Base-by-base conservation (phyloP, 2,888 invertebrate species). In the Patella depressa region DNA sequence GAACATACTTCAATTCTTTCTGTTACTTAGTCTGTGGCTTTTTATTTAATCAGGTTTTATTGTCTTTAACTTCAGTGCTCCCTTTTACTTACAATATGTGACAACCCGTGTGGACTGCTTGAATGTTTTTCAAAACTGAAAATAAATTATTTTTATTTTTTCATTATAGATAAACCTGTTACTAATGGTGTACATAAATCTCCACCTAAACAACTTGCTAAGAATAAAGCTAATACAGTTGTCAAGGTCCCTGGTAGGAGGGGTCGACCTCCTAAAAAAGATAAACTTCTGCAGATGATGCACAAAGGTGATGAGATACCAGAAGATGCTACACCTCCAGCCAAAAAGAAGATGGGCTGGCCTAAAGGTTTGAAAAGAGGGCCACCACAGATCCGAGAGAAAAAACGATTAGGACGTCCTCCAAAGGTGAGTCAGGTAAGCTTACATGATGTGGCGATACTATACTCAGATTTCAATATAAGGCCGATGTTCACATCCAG, bases 221-320 rank as follows among this genome's bases (percentile, higher is more conserved):
- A 45, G 19, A 54, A 53, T 19, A 57, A 59, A 45, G 17, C 1
- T 12, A 24, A 19, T 14, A 54, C 29, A 74, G 65, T 24, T 17
- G 19, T 29, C 57, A 55, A 59, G 24, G 65, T 57, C 14, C 72
- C 45, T 59, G 72, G 53, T 2, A 80, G 75, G 53, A 80, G 79
- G 17, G 80, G 82, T 5, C 72, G 82, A 24, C 80, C 80, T 19
- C 82, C 82, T 3, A 80, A 80, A 57, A 80, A 76, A 34, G 17
- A 71, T 9, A 45, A 17, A 45, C 53, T 53, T 12, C 55, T 55
- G 5, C 53, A 45, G n/a, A 14, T 75, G 53, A n/a, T 24, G 12
- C 72, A 34, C 2, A 34, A 71, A 71, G 71, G 9, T 29, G 7
- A 29, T 9, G n/a, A 29, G 29, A 71, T 17, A 34, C 5, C 17